phyloP scores from a whole-genome alignment of 2,888 invertebrate genomes.

The Bugulina stolonifera region DNA sequence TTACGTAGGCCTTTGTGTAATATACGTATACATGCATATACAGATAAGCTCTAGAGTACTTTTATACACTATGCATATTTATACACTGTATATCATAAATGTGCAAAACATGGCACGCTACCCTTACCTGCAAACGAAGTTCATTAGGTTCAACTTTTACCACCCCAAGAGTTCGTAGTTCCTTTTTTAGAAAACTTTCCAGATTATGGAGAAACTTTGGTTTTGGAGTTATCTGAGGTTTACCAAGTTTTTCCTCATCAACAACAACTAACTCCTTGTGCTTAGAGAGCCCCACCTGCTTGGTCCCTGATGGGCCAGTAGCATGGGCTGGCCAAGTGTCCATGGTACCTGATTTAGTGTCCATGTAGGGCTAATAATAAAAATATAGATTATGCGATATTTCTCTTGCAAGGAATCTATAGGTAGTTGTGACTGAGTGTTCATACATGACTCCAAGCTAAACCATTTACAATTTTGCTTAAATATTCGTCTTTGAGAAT shows the following conservation, averaged over 20 bases:
- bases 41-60: no score
- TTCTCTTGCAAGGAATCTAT: no score
- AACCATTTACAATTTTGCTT: no score
- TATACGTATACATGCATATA: no score
- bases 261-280: constrained; percentile 44
- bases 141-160: constrained; percentile 47
- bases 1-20: no score
- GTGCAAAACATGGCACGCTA: background rate
- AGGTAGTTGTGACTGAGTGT: no score
- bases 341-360: constrained; percentile 45
- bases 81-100: no score
- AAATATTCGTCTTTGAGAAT: no score
- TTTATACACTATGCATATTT: no score
- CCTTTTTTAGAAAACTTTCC: constrained; percentile 49
- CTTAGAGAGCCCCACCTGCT: constrained; percentile 41
- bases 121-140: constrained; percentile 44
- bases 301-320: constrained; percentile 40
- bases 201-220: constrained; percentile 51
- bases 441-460: no score
- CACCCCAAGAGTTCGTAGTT: constrained; percentile 47
- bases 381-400: no score
- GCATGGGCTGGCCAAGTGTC: constrained; percentile 54
- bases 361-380: constrained; percentile 47
- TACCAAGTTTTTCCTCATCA: constrained; percentile 44
- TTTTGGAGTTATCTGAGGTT: constrained; percentile 38